These are phyloP conservation scores for Empidonax traillii DNA, from an alignment of 2,113 vertebrate genomes.

Conservation along the genomic window DNA sequence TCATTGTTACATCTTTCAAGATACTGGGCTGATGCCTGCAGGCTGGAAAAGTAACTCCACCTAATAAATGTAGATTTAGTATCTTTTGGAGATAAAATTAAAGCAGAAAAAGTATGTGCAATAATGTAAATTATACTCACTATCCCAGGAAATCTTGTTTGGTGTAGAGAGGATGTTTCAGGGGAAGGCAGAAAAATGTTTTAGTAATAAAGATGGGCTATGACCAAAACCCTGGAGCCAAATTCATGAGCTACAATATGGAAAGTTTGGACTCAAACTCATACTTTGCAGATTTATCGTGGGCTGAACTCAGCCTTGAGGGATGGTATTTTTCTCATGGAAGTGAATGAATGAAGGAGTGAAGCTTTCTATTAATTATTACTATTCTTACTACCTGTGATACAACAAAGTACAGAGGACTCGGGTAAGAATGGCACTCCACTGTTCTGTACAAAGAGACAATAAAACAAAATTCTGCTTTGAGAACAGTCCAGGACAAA, in stretches of 20 bases:
- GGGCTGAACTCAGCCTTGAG: neutral
- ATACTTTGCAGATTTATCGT: neutral
- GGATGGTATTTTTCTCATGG: neutral
- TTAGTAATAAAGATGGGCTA: constrained; percentile 26
- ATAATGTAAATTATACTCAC: constrained; percentile 36
- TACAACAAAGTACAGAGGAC: neutral
- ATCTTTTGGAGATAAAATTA: constrained; percentile 69
- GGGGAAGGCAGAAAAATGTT: constrained; percentile 19
- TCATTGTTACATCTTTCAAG: constrained; percentile 69
- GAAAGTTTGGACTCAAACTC: constrained; percentile 15
- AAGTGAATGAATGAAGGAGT: neutral
- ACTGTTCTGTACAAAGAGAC: neutral
- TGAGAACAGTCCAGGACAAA: neutral
- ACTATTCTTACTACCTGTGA: neutral
- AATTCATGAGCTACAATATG: neutral
- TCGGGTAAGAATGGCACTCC: neutral
- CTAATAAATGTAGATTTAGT: constrained; percentile 75
- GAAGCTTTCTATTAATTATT: neutral
- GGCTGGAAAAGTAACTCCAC: constrained; percentile 63
- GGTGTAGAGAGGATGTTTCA: constrained; percentile 38
- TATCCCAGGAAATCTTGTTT: constrained; percentile 54
- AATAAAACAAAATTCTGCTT: neutral
- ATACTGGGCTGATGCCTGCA: constrained; percentile 38
- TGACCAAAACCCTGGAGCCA: constrained; percentile 29
- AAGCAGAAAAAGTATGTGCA: constrained; percentile 36